Base-by-base conservation (phyloP, 2,888 invertebrate species). In the Abrostola triplasia region DNA sequence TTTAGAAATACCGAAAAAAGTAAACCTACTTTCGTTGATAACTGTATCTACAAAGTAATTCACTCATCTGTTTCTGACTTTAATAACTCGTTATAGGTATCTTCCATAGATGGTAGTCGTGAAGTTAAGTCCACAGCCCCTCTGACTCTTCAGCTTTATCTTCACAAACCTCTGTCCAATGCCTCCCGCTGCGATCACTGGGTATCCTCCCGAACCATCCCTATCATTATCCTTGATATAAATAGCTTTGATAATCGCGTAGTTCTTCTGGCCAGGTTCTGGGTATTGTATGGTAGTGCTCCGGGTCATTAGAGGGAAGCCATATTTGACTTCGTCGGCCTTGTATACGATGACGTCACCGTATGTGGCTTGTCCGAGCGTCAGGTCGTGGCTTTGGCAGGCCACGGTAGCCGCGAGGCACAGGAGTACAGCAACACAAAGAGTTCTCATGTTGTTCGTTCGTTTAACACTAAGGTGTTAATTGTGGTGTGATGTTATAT, bases 81-180 rank as follows among this genome's bases (percentile, higher is more conserved):
- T 24, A 1, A 24, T 24, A 1, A 40, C 36, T 4, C 12, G 5
- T 79, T 76, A 91, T 0, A 62, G 56, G 71, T 88, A 93, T 85
- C 90, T 88, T 70, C 94, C 95, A 50, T 93, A 94, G 37, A 95
- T 85, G 0, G 91, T 88, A 2, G 95, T 73, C 0, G 94, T 92
- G 70, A 94, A 95, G 77, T 95, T 93, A 40, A 94, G 86, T 0
- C 95, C 93, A 50, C 69, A 57, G 2, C 87, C 82, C 36, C 92
- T 82, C 70, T 94, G 94, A 42, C 93, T 91, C 79, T 93, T 93
- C 71, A 95, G 73, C 63, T 94, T 92, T 64, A 95, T 86, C 56
- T 91, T 93, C 36, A 89, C 90, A 59, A 91, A 92, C 10, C 88
- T 84, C 64, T 92, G 92, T 0, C 95, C 94, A 0, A 95, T 74